Conservation (phyloP, 2,888 invertebrate genomes). For the Pammene aurita region DNA sequence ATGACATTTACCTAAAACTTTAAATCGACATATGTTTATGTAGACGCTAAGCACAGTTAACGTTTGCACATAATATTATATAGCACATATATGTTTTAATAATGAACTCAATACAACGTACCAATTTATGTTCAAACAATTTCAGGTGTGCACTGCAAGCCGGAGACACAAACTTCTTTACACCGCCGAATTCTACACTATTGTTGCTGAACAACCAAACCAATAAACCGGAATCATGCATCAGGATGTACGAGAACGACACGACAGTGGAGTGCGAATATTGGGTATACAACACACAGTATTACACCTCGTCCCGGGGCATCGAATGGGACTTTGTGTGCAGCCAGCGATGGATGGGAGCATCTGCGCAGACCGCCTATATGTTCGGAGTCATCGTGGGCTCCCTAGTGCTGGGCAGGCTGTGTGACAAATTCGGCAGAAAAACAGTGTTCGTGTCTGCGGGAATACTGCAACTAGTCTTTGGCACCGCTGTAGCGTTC, state of each 20-base stretch:
- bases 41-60: conserved; percentile 17
- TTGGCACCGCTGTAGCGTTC: conserved; percentile 89
- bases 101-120: no score
- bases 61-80: background rate
- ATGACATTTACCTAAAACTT: background rate
- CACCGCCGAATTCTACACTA: conserved; percentile 81
- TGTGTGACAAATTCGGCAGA: conserved; percentile 91
- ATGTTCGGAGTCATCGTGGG: conserved; percentile 94
- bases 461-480: conserved; percentile 87
- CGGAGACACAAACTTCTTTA: conserved; percentile 72
- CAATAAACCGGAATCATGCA: conserved; percentile 86
- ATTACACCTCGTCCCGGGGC: conserved; percentile 87
- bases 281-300: conserved; percentile 90
- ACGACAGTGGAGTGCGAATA: conserved; percentile 67
- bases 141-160: conserved; percentile 84
- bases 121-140: conserved; percentile 50
- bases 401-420: conserved; percentile 88
- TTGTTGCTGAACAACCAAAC: conserved; percentile 72
- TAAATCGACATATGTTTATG: background rate
- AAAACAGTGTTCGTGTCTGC: conserved; percentile 91
- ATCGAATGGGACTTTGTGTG: conserved; percentile 95
- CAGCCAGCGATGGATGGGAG: conserved; percentile 90
- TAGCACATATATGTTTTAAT: no score
- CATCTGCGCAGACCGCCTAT: conserved; percentile 89
- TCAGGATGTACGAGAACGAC: conserved; percentile 76